A percentile compares a stretch with the other conserved stretches of the same genome.
phyloP scores from a whole-genome alignment of 2,888 invertebrate species.

The Tetragonula carbonaria region DNA sequence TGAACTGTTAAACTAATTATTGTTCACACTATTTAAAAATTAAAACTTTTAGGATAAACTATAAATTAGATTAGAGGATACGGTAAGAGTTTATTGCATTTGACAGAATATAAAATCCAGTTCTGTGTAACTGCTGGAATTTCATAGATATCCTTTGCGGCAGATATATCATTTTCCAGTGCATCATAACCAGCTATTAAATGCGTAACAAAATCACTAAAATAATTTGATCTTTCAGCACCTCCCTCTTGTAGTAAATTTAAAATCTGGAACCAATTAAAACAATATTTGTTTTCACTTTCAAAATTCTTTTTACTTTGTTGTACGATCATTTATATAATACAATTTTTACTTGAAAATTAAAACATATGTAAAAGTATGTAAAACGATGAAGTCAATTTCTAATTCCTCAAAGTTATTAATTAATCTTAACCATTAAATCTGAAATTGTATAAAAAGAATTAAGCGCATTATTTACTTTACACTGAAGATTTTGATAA shows the following conservation, averaged over 20 bases:
- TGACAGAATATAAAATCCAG: conserved; percentile 90
- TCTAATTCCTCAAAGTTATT: background rate
- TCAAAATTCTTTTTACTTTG: background rate
- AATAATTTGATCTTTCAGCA: conserved; percentile 94
- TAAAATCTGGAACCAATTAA: conserved; percentile 86
- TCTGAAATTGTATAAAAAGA: background rate
- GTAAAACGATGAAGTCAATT: too few species aligned
- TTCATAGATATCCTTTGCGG: conserved; percentile 96
- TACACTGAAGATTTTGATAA: background rate
- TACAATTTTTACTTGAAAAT: background rate
- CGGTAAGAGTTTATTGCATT: conserved; percentile 86
- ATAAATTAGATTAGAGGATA: conserved; percentile 83
- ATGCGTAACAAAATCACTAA: conserved; percentile 96
- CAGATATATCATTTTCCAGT: conserved; percentile 93
- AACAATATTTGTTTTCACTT: conserved; percentile 6
- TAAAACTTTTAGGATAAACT: background rate
- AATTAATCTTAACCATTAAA: conserved; percentile 8
- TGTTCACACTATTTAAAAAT: background rate
- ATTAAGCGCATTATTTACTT: background rate
- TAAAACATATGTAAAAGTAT: background rate
- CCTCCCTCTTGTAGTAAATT: conserved; percentile 93
- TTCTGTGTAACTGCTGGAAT: conserved; percentile 94
- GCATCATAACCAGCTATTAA: conserved; percentile 94
- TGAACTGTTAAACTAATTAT: background rate
- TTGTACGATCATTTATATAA: background rate